phyloP scores from a whole-genome alignment of 1,140 invertebrate genomes.

The Drosophila dunni region DNA sequence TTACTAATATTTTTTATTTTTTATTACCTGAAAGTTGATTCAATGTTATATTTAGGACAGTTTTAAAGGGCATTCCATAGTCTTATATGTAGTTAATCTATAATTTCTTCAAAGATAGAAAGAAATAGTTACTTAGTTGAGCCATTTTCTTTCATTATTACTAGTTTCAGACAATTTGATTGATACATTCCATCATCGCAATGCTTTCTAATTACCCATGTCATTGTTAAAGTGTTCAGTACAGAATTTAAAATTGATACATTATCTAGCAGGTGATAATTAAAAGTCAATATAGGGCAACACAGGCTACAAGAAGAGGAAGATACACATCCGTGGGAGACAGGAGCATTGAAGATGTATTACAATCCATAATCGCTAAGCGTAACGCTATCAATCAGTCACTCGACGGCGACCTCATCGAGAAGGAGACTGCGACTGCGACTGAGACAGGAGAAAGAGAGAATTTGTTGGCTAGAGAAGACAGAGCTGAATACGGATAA shows the following conservation, averaged over 20 bases:
- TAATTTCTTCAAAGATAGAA: no score
- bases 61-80: no score
- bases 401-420: conserved; percentile 36
- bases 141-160: no score
- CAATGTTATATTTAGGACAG: no score
- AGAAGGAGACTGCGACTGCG: background rate
- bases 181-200: background rate
- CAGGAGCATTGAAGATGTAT: conserved; percentile 64
- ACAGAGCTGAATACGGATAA: conserved; percentile 61
- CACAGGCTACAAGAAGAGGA: conserved; percentile 5
- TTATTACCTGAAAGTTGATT: no score
- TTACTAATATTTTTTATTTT: no score
- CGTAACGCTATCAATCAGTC: conserved; percentile 66
- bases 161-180: no score
- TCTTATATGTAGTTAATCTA: no score
- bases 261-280: conserved; percentile 50
- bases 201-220: background rate
- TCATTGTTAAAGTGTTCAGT: conserved; percentile 26
- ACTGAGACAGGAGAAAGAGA: background rate
- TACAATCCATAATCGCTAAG: conserved; percentile 75
- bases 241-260: conserved; percentile 19
- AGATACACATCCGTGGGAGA: conserved; percentile 56
- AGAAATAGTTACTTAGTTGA: no score
- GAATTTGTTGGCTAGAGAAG: conserved; percentile 15
- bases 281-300: conserved; percentile 64